Conservation (phyloP, 2,113 vertebrate species). For the Cyanoramphus novaezelandiae region DNA sequence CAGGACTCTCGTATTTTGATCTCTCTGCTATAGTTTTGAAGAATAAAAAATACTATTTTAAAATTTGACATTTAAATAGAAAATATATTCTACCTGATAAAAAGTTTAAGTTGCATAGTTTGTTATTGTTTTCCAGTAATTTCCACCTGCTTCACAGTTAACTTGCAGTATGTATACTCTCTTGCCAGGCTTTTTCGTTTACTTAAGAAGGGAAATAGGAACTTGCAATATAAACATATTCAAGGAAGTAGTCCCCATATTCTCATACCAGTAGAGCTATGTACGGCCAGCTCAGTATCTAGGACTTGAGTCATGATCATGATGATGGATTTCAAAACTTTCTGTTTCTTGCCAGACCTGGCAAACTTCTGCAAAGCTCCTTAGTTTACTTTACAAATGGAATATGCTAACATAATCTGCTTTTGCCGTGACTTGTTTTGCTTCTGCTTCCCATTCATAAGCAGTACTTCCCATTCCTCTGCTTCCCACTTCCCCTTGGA, state of each 20-base stretch:
- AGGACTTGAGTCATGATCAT: background rate
- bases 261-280: background rate
- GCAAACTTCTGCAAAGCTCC: background rate
- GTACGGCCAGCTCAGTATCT: background rate
- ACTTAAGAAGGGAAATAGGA: background rate
- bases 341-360: background rate
- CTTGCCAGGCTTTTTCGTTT: background rate
- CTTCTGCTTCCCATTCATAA: background rate
- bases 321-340: background rate
- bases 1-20: background rate
- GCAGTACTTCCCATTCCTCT: background rate
- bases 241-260: background rate
- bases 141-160: background rate
- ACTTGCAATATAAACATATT: background rate
- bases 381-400: background rate
- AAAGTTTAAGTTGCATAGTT: background rate
- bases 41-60: background rate
- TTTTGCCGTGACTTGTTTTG: background rate
- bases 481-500: background rate
- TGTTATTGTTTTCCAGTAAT: background rate
- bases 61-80: background rate
- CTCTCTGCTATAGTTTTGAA: background rate
- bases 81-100: background rate
- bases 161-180: fast-evolving
- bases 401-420: background rate